Evolutionary conservation across 2,797 vertebrate genomes (phyloP).

Genomic region (Syndactyla subalaris): DNA sequence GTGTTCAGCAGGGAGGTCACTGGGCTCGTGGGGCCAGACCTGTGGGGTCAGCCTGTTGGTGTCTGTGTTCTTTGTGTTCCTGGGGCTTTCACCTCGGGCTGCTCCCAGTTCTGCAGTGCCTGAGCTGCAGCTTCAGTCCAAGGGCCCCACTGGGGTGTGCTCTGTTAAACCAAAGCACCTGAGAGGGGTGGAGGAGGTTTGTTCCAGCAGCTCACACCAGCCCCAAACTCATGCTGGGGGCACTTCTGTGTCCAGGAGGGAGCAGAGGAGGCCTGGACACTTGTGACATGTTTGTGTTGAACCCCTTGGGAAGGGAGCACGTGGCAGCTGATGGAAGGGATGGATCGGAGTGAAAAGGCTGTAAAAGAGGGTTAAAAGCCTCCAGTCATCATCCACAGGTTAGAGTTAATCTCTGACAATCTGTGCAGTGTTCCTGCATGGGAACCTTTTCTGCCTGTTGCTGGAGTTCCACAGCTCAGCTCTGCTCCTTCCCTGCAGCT

Average conservation of each 20-base stretch:
- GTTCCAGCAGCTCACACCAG: background rate
- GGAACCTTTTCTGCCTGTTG: background rate
- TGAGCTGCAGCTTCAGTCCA: background rate
- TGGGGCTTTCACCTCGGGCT: background rate
- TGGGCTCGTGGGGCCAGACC: too few relatives aligned
- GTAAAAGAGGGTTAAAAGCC: background rate
- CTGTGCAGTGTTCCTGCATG: background rate
- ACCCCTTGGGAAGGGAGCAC: background rate
- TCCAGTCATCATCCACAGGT: background rate
- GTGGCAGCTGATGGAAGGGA: background rate
- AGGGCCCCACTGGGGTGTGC: background rate
- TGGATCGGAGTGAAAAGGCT: background rate
- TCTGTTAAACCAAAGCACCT: rapidly evolving
- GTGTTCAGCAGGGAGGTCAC: too few relatives aligned
- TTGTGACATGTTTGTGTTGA: background rate
- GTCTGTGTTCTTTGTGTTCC: background rate
- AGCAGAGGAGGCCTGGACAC: background rate
- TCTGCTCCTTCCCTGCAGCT: background rate
- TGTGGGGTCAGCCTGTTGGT: too few relatives aligned
- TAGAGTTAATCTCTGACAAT: background rate
- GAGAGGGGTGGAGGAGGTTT: background rate
- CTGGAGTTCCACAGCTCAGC: background rate
- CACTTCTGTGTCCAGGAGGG: background rate
- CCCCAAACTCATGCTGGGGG: background rate
- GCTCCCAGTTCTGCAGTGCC: background rate